Conservation (phyloP, 92 coral and sea anemone genomes). For the Umimayanthus kanabou region DNA sequence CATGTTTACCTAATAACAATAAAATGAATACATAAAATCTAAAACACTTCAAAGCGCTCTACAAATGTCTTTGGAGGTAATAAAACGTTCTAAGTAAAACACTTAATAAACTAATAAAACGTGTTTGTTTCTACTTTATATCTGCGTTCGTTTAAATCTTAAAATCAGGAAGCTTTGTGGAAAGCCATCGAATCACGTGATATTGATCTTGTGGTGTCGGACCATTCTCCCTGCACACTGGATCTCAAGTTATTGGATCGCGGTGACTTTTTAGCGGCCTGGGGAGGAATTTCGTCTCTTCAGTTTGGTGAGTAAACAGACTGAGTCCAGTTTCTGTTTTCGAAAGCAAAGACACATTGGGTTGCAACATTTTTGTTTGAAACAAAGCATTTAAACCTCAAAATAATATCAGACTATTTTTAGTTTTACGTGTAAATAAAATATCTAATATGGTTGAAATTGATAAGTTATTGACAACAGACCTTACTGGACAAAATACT, state of each 20-base stretch:
- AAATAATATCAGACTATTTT: too few species aligned
- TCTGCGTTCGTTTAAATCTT: neutral
- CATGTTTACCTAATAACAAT: too few species aligned
- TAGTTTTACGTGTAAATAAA: too few species aligned
- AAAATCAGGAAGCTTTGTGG: constrained; percentile 64
- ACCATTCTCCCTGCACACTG: constrained; percentile 83
- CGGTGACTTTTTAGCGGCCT: constrained; percentile 80
- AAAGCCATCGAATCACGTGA: constrained; percentile 70
- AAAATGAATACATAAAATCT: too few species aligned
- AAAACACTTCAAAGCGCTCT: neutral
- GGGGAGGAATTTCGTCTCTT: constrained; percentile 83
- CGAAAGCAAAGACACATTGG: neutral
- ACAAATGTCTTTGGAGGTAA: neutral
- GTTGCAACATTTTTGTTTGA: too few species aligned
- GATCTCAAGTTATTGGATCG: constrained; percentile 70
- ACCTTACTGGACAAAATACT: too few species aligned
- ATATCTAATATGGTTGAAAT: too few species aligned
- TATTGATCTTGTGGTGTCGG: constrained; percentile 79
- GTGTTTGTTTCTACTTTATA: too few species aligned
- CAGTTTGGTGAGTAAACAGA: constrained; percentile 64
- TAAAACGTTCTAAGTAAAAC: neutral
- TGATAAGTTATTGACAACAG: too few species aligned
- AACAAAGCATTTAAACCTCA: neutral
- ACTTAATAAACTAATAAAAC: neutral
- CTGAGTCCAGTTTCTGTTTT: neutral